Base-by-base conservation (phyloP, 1,140 invertebrate genomes). In the Drosophila kurseongensis region DNA sequence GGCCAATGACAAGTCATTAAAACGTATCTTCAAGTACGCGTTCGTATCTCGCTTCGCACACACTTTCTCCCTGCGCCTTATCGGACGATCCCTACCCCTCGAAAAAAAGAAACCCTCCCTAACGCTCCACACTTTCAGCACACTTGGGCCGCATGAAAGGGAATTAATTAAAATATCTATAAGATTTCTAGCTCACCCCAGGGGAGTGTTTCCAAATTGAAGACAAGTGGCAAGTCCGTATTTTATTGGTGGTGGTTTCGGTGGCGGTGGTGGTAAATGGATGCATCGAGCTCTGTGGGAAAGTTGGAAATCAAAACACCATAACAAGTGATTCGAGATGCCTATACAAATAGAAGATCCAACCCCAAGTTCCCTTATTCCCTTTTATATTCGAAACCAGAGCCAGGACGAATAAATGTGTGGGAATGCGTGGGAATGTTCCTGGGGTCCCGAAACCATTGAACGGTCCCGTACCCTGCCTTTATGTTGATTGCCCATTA, bases 401-500 rank as follows among this genome's bases (percentile, higher is more conserved):
- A 51, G 45, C 48, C 84, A 80, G 77, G 84, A 89, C 84, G 80
- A 86, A 35, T 6, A 13, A 83, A 81, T 78, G 68, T 61, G 75
- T 85, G 77, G 68, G 77, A 88, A 89, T 89, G 84, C 78, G 75
- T 84, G 74, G 78, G 81, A 86, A 80, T 68, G 73, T 18, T 47
- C 42, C 23, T 67, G 32, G 48, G 41, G 23, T 36, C 13, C 48
- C 27, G 29, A 52, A 48, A 6, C 16, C 50, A 7, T 5, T 5
- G n/a, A 51, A 51, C 8, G 38, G 27, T 41, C 62, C 66, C 66
- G 61, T 69, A 35, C 7, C 40, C 35, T 27, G 56, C 55, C 71
- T 75, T 76, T 75, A 80, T 89, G 85, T 89, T 78, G 84, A 90
- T 89, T 89, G 84, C 77, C 85, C 80, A 89, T 89, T 89, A 89